Base-by-base conservation (phyloP, 2,797 vertebrate species). In the Onychomys torridus region DNA sequence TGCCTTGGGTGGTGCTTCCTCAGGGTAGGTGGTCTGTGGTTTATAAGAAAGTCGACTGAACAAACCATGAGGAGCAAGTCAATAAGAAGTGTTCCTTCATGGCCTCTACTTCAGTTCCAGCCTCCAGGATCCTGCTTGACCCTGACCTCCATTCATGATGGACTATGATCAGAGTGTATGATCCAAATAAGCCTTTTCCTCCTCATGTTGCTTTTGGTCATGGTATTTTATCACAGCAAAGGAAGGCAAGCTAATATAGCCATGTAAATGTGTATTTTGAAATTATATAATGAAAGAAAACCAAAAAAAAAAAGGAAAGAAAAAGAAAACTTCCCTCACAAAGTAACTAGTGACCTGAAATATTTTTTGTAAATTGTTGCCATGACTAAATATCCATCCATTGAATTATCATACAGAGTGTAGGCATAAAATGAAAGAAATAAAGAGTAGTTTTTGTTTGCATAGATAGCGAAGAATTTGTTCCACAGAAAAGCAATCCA, bases 321-420 rank as follows among this genome's bases (percentile, higher is more conserved):
- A 90, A 67, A 88, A 46, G 9, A 71, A 43, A 71, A 37, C 32
- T 82, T 75, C 71, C 19, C 46, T 46, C 27, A 78, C 34, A 46
- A n/a, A 91, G 16, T 65, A 73, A 93, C 90, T 21, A 92, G 57
- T n/a, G 29, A 94, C 83, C 46, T 87, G 37, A 86, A 96, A 90
- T 93, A 83, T 32, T 78, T 88, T 69, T 21, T 34, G 17, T 76
- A 59, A 86, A 81, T 78, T 92, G 88, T 82, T 95, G 4, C 81
- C 79, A 89, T 94, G 43, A 59, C 19, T 34, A 29, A 59, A 34
- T 4, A 25, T 79, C 37, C 91, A 85, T 19, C 34, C 40, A 67
- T 81, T 92, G 79, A 96, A 85, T 65, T 92, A 65, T 75, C 86
- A 71, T 43, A 71, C 11, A 40, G 32, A 92, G 88, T 63, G 57